Conservation (phyloP, 2,888 invertebrate genomes). For the Xylota sylvarum region DNA sequence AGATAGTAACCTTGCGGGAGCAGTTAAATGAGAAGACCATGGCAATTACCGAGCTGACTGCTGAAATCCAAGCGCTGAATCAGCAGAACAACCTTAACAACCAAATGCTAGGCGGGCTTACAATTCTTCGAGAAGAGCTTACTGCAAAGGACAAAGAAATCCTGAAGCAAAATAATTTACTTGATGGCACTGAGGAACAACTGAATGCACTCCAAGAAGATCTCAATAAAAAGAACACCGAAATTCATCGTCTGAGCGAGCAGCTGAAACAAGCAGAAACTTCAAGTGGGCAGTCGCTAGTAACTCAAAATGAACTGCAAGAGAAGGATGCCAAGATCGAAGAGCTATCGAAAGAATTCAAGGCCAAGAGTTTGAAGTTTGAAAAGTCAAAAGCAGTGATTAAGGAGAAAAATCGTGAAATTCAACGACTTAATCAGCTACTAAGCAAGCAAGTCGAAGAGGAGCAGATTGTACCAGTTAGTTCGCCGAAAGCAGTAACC, state of each 20-base stretch:
- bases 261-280: slow-evolving; percentile 80
- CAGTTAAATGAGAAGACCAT: slow-evolving; percentile 42
- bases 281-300: slow-evolving; percentile 40
- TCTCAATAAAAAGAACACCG: slow-evolving; percentile 84
- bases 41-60: slow-evolving; percentile 52
- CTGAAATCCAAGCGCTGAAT: neutral
- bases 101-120: slow-evolving; percentile 35
- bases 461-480: slow-evolving; percentile 70
- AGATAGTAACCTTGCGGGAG: slow-evolving; percentile 27
- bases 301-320: slow-evolving; percentile 14
- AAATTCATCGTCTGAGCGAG: slow-evolving; percentile 85
- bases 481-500: slow-evolving; percentile 45
- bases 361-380: slow-evolving; percentile 86
- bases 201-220: slow-evolving; percentile 83
- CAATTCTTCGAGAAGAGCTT: slow-evolving; percentile 52
- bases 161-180: slow-evolving; percentile 58
- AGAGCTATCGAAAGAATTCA: slow-evolving; percentile 85
- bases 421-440: slow-evolving; percentile 83
- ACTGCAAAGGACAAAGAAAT: slow-evolving; percentile 63
- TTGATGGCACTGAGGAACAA: slow-evolving; percentile 58
- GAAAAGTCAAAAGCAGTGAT: slow-evolving; percentile 86
- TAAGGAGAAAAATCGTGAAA: slow-evolving; percentile 87
- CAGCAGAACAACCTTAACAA: slow-evolving; percentile 30
- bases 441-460: slow-evolving; percentile 80
- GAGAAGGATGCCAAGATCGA: slow-evolving; percentile 84